Base-by-base conservation (phyloP, 2,797 vertebrate species). In the Chaetodon trifasciatus region DNA sequence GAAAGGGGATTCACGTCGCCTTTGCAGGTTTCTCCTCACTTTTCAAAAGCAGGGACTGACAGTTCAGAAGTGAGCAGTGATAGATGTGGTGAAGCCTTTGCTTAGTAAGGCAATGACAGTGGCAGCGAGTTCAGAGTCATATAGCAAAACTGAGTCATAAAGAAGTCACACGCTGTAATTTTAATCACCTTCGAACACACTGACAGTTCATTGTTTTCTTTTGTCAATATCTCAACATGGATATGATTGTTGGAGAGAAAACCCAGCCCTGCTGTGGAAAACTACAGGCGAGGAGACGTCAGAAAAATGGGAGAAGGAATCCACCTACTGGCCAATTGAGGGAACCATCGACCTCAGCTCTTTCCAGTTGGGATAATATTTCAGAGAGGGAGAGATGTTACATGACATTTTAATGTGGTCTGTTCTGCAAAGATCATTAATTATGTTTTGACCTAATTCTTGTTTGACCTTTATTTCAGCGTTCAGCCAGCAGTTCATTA, bases 261-360 rank as follows among this genome's bases (percentile, higher is more conserved):
- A 44, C 17, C 13, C 42, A 50, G 46, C 46, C 42, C 42, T 64
- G 24, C 37, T n/a, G 3, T 77, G 84, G 82, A 85, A 89, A 86
- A 77, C 70, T 83, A 73, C 77, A 75, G 40, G 10, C 15, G 10
- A 10, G 52, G 13, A 75, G 32, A 56, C 0, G 1, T 10, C 10
- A 16, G 72, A 81, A 90, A 88, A 87, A 50, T 90, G 58, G 75
- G 57, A 32, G 60, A 85, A 87, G 74, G 73, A 21, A 10, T 24
- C 91, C 93, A 74, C 72, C 94, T 94, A 24, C 71, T 95, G 94
- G 91, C 44, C 74, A 24, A 61, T 0, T 1, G 13, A 3, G n/a
- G 68, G 75, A 81, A 76, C 44, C 19, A 9, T 64, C 47, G 12
- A 1, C 10, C 1, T 32, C 6, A 58, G 44, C 16, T 12, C 66